Evolutionary conservation across 1,140 invertebrate species (phyloP), one percentile per base, ranked within the genome.

Genomic region (Drosophila serrata): DNA sequence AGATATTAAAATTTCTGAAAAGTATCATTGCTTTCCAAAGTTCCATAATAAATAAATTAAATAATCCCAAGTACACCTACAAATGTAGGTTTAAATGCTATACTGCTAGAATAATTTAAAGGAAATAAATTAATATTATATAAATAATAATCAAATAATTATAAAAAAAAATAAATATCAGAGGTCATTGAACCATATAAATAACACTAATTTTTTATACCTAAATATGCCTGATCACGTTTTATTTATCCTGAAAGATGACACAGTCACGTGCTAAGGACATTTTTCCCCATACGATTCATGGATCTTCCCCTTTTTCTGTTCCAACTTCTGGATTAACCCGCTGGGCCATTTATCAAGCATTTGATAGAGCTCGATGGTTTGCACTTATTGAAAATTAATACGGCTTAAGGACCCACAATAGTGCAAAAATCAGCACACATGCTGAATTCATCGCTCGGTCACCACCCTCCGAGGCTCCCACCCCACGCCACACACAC

Each of bases 311-410:
- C 35, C 9, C n/a, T 19, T 65, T 33, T 65, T 33, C 37, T 53
- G 17, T 53, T 53, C 31, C 31, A 31, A 24, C 42, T 24, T 24
- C 31, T 33, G 78, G 65, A 72, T 72, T 72, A 72, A 72, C 69
- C 60, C 72, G 81, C 63, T 70, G 57, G 22, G 80, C 51, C 84
- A 88, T 87, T 87, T 84, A 84, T 88, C 82, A 87, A 87, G 80
- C 64, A 80, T 74, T 85, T 77, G 72, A 84, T 69, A 77, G 80
- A 88, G 62, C 84, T 53, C 72, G 73, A 63, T 70, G 79, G 73
- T 69, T 69, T 87, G 79, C 82, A 87, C 82, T 84, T 87, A 87
- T 88, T 87, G 84, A 87, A 87, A 87, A 87, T 84, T 87, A 87
- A 87, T 88, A 88, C 84, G 81, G 76, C 79, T 88, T 88, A 87